phyloP scores from a whole-genome alignment of 30 jellyfish, hydroid and myxozoan genomes.

The Aurelia aurita region DNA sequence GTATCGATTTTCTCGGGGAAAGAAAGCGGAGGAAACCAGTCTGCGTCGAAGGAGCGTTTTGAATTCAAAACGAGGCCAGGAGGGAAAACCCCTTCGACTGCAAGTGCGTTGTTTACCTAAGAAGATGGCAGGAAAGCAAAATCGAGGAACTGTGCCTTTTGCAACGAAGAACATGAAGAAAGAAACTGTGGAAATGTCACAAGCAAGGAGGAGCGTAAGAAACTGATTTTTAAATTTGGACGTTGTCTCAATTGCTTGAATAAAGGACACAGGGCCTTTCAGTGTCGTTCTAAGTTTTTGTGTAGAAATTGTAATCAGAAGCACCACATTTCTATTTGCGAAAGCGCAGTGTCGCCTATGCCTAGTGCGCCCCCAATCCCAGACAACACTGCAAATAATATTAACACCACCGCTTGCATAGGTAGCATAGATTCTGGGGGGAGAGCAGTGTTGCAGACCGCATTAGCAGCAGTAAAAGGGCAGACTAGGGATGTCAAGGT shows the following conservation, averaged over 20 bases:
- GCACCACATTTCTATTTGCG: constrained; percentile 61
- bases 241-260: constrained; percentile 17
- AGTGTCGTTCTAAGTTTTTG: not conserved
- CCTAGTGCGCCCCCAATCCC: not conserved
- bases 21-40: too few species aligned
- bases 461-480: constrained; percentile 36
- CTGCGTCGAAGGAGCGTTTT: too few species aligned
- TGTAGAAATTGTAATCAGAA: constrained; percentile 38
- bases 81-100: too few species aligned
- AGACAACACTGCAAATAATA: not conserved
- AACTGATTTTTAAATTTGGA: constrained; percentile 27
- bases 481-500: constrained; percentile 4
- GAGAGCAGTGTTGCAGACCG: constrained; percentile 69
- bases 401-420: constrained; percentile 39
- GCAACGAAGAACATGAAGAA: constrained; percentile 42
- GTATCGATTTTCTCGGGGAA: not conserved
- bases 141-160: constrained; percentile 25
- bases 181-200: constrained; percentile 10
- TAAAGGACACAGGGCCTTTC: constrained; percentile 66
- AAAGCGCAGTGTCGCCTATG: not conserved
- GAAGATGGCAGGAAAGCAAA: constrained; percentile 6
- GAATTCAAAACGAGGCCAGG: too few species aligned
- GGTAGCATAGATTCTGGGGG: constrained; percentile 39
- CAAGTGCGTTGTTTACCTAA: not conserved
- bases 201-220: constrained; percentile 36